Evolutionary conservation across 2,797 vertebrate species (phyloP).

Genomic region (Cheirogaleus major): DNA sequence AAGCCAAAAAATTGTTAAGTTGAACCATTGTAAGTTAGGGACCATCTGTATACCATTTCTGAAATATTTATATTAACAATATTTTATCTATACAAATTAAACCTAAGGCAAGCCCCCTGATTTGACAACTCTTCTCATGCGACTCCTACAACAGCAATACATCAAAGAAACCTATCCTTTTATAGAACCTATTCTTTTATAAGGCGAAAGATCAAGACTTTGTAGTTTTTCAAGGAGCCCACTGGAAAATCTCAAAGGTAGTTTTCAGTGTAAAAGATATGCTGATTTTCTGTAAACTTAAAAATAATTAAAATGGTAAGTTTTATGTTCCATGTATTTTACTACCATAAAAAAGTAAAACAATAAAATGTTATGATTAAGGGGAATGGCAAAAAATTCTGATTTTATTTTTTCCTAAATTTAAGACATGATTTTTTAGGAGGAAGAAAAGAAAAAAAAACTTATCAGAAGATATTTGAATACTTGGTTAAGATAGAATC

Average conservation of each 20-base stretch:
- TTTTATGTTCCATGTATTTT: background rate
- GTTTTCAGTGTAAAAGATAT: background rate
- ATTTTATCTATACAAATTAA: background rate
- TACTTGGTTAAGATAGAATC: background rate
- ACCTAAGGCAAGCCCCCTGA: background rate
- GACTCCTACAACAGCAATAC: background rate
- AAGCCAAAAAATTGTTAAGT: background rate
- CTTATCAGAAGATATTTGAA: background rate
- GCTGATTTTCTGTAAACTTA: background rate
- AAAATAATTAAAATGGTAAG: background rate
- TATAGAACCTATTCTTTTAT: too few species aligned
- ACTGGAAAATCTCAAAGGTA: background rate
- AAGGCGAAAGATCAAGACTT: background rate
- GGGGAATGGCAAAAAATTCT: background rate
- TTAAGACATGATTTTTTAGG: background rate
- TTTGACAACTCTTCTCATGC: background rate
- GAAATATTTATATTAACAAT: background rate
- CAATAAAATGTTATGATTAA: background rate
- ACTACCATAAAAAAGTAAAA: background rate
- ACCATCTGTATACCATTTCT: background rate
- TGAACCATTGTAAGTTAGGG: background rate
- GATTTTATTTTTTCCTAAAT: slow-evolving; percentile 16
- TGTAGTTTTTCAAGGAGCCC: background rate
- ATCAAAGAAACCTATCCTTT: background rate
- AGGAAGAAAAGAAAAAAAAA: background rate